phyloP scores from a whole-genome alignment of 2,888 invertebrate genomes.

The Melinaea marsaeus region DNA sequence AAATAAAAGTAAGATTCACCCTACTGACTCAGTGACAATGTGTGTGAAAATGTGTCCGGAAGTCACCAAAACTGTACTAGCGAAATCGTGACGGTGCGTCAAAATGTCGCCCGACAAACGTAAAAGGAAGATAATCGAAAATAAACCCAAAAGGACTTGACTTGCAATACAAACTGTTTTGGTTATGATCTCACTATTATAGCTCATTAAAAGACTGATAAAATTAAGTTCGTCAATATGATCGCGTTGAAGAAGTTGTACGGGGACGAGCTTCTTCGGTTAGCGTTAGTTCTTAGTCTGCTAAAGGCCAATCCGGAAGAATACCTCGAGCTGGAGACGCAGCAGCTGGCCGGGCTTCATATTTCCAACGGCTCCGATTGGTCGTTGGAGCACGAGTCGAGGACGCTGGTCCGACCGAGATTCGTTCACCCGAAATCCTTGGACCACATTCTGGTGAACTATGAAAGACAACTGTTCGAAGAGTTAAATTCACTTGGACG shows the following conservation, averaged over 20 bases:
- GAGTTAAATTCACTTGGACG: slow-evolving; percentile 84
- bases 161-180: slow-evolving; percentile 25
- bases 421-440: slow-evolving; percentile 84
- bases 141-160: slow-evolving; percentile 45
- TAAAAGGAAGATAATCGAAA: slow-evolving; percentile 54
- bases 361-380: slow-evolving; percentile 83
- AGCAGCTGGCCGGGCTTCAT: slow-evolving; percentile 77
- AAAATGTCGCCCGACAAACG: slow-evolving; percentile 71
- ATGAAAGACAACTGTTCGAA: slow-evolving; percentile 84
- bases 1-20: slow-evolving; percentile 37
- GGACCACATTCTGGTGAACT: slow-evolving; percentile 83
- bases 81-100: slow-evolving; percentile 48
- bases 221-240: slow-evolving; percentile 69
- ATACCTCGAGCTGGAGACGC: slow-evolving; percentile 78
- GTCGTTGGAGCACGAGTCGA: slow-evolving; percentile 78
- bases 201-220: slow-evolving; percentile 52
- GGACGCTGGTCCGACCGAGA: slow-evolving; percentile 78
- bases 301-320: slow-evolving; percentile 86
- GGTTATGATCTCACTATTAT: slow-evolving; percentile 63
- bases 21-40: slow-evolving; percentile 55
- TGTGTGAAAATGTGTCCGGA: slow-evolving; percentile 39
- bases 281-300: slow-evolving; percentile 88
- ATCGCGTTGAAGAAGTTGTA: slow-evolving; percentile 89
- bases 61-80: slow-evolving; percentile 32
- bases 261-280: slow-evolving; percentile 87